Conservation (phyloP, 2,797 vertebrate species). For the Sebastes itinus region DNA sequence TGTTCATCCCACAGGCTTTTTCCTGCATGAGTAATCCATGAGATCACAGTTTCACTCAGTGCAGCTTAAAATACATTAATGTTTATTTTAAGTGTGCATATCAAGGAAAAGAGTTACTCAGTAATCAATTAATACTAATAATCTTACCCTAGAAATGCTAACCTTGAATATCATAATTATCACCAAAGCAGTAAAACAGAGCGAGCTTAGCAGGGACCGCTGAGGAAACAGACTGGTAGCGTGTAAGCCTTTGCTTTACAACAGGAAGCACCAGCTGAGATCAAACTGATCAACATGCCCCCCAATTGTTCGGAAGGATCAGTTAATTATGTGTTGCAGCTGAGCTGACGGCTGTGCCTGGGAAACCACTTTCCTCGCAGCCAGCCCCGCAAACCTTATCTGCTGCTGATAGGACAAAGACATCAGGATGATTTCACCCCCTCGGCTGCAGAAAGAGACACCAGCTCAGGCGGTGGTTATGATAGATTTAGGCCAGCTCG, state of each 20-base stretch:
- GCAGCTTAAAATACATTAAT: background rate
- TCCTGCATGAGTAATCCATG: slow-evolving; percentile 16
- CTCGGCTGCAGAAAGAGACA: slow-evolving; percentile 32
- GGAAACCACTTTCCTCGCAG: slow-evolving; percentile 35
- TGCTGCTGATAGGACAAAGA: slow-evolving; percentile 41
- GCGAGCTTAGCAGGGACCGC: slow-evolving; percentile 19
- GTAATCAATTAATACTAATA: background rate
- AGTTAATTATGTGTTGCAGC: slow-evolving; percentile 65
- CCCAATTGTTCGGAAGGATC: slow-evolving; percentile 39
- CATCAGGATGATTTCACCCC: slow-evolving; percentile 43
- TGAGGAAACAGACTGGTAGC: slow-evolving; percentile 38
- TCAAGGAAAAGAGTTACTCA: background rate
- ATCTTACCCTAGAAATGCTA: background rate
- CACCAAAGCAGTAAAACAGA: slow-evolving; percentile 1
- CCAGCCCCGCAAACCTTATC: slow-evolving; percentile 41
- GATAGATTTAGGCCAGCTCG: slow-evolving; percentile 46
- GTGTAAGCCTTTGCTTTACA: slow-evolving; percentile 42
- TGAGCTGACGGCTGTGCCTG: slow-evolving; percentile 42
- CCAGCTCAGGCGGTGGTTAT: slow-evolving; percentile 16
- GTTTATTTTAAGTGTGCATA: background rate
- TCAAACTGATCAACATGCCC: slow-evolving; percentile 59
- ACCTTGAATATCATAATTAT: background rate
- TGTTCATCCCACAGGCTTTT: slow-evolving; percentile 22
- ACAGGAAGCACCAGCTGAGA: slow-evolving; percentile 71
- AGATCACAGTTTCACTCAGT: slow-evolving; percentile 35